Conservation (phyloP, 2,113 vertebrate genomes). For the Hassar affinis region DNA sequence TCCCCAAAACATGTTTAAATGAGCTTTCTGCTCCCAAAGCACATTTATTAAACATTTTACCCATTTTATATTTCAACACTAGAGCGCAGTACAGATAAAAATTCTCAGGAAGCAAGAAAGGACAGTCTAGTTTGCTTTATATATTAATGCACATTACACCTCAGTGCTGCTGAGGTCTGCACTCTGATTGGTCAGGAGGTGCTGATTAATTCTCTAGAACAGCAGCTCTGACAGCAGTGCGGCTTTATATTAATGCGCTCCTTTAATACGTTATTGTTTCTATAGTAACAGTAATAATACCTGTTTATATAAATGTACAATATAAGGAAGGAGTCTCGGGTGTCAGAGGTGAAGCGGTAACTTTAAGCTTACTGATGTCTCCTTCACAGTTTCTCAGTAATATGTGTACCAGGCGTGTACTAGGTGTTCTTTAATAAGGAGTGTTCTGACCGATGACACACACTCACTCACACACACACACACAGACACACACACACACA, state of each 20-base stretch:
- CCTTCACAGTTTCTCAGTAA: not conserved
- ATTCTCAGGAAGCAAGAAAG: not conserved
- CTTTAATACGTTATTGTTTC: not conserved
- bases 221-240: not conserved
- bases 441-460: no score
- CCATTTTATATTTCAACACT: not conserved
- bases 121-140: not conserved
- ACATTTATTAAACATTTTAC: not conserved
- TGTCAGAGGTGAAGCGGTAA: not conserved
- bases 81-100: not conserved
- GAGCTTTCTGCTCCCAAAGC: not conserved
- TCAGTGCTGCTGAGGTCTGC: not conserved
- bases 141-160: not conserved
- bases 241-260: not conserved
- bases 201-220: not conserved
- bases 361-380: not conserved
- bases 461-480: no score
- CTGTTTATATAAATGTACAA: not conserved
- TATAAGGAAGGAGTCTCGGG: not conserved
- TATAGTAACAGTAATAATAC: not conserved
- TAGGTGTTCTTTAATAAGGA: no score
- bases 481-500: no score
- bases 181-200: not conserved
- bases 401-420: no score
- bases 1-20: not conserved